Evolutionary conservation across 2,888 invertebrate genomes (phyloP).

Genomic region (Tethea ocularis): DNA sequence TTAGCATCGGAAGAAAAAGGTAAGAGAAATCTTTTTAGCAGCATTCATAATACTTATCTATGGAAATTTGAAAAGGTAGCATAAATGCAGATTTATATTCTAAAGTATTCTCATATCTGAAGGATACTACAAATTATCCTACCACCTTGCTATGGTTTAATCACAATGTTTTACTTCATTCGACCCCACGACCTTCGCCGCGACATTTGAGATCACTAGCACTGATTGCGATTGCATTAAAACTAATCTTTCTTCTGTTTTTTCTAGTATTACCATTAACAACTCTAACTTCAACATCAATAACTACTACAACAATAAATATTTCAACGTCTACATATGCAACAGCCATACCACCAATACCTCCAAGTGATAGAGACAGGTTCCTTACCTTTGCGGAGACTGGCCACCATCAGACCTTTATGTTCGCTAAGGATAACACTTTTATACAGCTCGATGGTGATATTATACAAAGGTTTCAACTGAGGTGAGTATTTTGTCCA

Average conservation of each 20-base stretch:
- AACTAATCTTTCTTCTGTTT: not conserved
- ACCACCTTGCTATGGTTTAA: too few relatives aligned
- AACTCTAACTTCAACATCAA: constrained; percentile 55
- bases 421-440: constrained; percentile 95
- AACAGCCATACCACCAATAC: constrained; percentile 85
- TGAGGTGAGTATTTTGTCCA: constrained; percentile 84
- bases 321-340: constrained; percentile 70
- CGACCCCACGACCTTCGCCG: too few relatives aligned
- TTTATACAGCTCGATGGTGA: constrained; percentile 96
- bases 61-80: too few relatives aligned
- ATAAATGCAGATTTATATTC: too few relatives aligned
- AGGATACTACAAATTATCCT: too few relatives aligned
- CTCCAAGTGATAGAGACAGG: constrained; percentile 89
- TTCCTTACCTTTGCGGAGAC: constrained; percentile 94
- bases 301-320: constrained; percentile 72
- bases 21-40: constrained; percentile 32
- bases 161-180: too few relatives aligned
- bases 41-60: not conserved
- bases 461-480: constrained; percentile 94
- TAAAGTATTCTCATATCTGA: too few relatives aligned
- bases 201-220: constrained; percentile 12
- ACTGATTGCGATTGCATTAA: not conserved
- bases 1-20: constrained; percentile 77
- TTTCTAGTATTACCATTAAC: constrained; percentile 69
- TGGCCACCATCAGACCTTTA: constrained; percentile 93